phyloP scores from a whole-genome alignment of 2,113 vertebrate species.

The Onychostoma macrolepis region DNA sequence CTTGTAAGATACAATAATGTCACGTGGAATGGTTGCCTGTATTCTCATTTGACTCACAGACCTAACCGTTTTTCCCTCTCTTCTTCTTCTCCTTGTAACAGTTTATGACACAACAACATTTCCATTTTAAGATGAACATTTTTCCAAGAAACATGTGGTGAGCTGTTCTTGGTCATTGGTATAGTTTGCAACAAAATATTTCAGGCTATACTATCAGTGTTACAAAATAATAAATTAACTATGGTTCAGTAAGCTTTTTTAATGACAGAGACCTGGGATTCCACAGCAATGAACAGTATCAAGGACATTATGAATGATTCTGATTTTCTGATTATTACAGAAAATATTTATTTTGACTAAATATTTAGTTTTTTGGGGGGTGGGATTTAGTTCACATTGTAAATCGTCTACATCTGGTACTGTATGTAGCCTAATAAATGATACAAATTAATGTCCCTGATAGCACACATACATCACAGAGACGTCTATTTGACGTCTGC shows the following conservation, averaged over 20 bases:
- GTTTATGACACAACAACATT: not conserved
- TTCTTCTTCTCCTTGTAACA: not conserved
- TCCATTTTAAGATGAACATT: not conserved
- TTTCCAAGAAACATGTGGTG: not conserved
- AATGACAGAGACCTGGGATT: not conserved
- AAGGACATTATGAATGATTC: not conserved
- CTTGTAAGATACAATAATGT: constrained; percentile 51
- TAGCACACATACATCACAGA: too few relatives aligned
- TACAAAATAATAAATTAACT: not conserved
- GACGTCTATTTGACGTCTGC: too few relatives aligned
- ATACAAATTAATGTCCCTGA: too few relatives aligned
- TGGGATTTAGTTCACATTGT: too few relatives aligned
- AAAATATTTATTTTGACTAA: too few relatives aligned
- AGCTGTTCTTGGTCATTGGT: not conserved
- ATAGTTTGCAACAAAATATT: not conserved
- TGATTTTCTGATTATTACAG: too few relatives aligned
- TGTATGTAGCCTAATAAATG: too few relatives aligned
- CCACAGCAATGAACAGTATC: not conserved
- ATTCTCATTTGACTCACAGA: constrained; percentile 26
- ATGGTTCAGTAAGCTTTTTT: not conserved
- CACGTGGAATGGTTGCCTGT: constrained; percentile 19
- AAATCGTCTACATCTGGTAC: too few relatives aligned
- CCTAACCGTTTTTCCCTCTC: not conserved
- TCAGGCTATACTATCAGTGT: not conserved
- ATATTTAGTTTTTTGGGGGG: too few relatives aligned